Evolutionary conservation across 2,113 vertebrate species (phyloP).

Genomic region (Catagonus wagneri): DNA sequence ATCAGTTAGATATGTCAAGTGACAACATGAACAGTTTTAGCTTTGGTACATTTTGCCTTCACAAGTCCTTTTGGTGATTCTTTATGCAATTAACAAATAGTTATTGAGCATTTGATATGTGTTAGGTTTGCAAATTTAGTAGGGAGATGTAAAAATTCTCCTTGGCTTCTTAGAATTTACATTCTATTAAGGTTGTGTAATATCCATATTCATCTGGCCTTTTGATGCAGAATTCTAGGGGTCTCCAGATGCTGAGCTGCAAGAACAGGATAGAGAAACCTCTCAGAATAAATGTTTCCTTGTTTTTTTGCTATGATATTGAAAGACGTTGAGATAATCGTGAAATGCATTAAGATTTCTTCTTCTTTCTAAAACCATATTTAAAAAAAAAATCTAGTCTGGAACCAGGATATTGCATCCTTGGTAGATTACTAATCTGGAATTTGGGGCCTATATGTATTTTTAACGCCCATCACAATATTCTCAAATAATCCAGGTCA

Average conservation of each 20-base stretch:
- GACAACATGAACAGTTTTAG: background rate
- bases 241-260: background rate
- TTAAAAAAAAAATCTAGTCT: slow-evolving; percentile 20
- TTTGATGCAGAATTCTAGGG: background rate
- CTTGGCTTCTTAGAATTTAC: slow-evolving; percentile 7
- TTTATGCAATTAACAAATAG: background rate
- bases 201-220: background rate
- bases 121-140: background rate
- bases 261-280: background rate
- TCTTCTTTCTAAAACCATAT: background rate
- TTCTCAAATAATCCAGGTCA: slow-evolving; percentile 32
- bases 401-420: background rate
- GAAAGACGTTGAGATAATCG: background rate
- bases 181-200: background rate
- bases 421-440: background rate
- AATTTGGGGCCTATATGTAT: background rate
- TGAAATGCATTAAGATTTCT: background rate
- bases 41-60: slow-evolving; percentile 28
- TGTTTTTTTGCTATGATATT: background rate
- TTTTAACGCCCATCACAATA: background rate
- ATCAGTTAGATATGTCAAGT: background rate
- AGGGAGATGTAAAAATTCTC: background rate
- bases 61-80: background rate
- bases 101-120: background rate
- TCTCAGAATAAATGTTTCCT: background rate